These are phyloP conservation scores for Nemapogon koenigi DNA, from an alignment of 2,888 invertebrate species.

Conservation along the genomic window DNA sequence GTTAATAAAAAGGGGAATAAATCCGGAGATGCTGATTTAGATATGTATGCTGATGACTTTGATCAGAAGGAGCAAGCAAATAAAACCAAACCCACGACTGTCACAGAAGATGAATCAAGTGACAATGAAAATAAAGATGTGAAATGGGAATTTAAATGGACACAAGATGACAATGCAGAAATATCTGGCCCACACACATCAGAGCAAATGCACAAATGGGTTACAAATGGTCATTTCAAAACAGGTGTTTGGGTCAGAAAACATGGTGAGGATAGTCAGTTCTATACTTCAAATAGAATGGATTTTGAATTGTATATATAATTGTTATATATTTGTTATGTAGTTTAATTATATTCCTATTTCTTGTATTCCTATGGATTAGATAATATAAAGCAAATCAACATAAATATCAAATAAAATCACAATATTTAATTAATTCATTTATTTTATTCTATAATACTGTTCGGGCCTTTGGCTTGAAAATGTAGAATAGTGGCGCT, in stretches of 20 bases:
- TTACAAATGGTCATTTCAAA: conserved; percentile 84
- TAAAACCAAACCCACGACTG: conserved; percentile 25
- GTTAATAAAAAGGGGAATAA: conserved; percentile 35
- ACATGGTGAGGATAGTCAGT: conserved; percentile 72
- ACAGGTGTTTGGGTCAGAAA: conserved; percentile 87
- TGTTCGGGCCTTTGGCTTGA: no score
- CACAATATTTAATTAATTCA: no score
- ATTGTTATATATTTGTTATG: no score
- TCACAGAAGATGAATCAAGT: conserved; percentile 23
- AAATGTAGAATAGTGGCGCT: no score
- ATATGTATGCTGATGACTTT: conserved; percentile 95
- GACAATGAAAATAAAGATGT: conserved; percentile 53
- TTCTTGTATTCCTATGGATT: not conserved
- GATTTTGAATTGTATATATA: conserved; percentile 93
- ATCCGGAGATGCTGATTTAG: conserved; percentile 71
- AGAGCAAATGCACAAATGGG: conserved; percentile 91
- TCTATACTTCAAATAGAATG: conserved; percentile 87
- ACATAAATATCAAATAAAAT: no score
- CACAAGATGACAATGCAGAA: conserved; percentile 73
- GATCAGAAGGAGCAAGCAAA: conserved; percentile 69
- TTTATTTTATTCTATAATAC: no score
- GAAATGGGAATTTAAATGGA: conserved; percentile 93
- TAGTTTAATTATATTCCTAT: not conserved
- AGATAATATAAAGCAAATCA: no score
- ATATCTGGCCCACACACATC: conserved; percentile 86